Evolutionary conservation across 2,888 invertebrate genomes (phyloP).

Genomic region (Alloplasta piceator): DNA sequence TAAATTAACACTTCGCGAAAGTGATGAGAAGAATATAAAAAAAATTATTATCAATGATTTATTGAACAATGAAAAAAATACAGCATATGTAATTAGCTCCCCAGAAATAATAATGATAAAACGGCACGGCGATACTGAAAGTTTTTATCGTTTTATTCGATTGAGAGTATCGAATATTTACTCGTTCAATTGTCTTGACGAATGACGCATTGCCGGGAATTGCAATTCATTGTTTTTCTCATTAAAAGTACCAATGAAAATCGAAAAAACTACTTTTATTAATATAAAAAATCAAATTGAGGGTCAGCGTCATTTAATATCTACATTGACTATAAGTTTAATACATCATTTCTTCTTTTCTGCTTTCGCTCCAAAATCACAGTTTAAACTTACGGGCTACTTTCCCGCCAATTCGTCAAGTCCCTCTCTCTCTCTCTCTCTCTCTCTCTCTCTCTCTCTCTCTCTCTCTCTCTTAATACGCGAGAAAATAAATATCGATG

Average conservation of each 20-base stretch:
- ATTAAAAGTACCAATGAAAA: too few species aligned
- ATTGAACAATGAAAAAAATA: constrained; percentile 10
- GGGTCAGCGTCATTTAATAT: constrained; percentile 11
- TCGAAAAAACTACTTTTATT: not conserved
- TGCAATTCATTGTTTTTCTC: too few species aligned
- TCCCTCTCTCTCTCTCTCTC: constrained; percentile 20
- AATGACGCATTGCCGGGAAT: not conserved
- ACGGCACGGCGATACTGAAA: too few species aligned
- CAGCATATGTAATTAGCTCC: too few species aligned
- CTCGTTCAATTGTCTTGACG: constrained; percentile 26
- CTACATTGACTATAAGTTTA: constrained; percentile 12
- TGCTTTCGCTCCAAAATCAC: constrained; percentile 27
- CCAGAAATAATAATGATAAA: too few species aligned
- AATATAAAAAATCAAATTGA: constrained; percentile 25
- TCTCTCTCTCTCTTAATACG: constrained; percentile 19
- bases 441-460: constrained; percentile 12
- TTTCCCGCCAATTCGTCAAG: constrained; percentile 47
- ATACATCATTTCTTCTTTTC: constrained; percentile 22
- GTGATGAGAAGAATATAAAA: not conserved
- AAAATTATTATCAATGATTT: constrained; percentile 2
- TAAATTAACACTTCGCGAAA: constrained; percentile 4
- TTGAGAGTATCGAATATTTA: too few species aligned
- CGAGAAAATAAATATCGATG: constrained; percentile 30
- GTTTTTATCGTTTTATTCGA: too few species aligned
- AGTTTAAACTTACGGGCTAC: constrained; percentile 59